phyloP scores from a whole-genome alignment of 2,797 vertebrate species.

The Acomys russatus region DNA sequence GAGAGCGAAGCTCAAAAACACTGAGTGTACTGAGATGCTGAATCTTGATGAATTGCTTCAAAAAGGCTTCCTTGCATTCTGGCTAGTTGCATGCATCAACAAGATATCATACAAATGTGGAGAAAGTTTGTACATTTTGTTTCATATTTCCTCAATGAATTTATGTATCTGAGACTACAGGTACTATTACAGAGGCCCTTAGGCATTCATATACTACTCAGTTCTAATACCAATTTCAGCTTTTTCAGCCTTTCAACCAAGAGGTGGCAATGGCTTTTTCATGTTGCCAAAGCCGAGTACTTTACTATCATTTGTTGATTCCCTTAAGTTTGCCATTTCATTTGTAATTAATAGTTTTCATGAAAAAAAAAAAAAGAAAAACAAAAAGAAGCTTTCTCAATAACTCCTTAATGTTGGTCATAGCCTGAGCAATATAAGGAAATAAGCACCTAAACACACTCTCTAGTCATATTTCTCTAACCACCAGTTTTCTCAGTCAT shows the following conservation, averaged over 20 bases:
- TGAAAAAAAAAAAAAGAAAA: background rate
- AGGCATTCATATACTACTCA: background rate
- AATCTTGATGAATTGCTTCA: background rate
- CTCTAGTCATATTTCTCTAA: slow-evolving; percentile 8
- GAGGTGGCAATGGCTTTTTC: background rate
- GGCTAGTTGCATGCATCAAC: background rate
- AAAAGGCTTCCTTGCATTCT: background rate
- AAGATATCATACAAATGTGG: slow-evolving; percentile 21
- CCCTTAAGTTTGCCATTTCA: background rate
- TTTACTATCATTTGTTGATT: background rate
- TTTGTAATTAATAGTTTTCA: background rate
- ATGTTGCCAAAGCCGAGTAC: background rate
- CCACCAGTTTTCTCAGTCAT: background rate
- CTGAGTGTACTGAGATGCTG: background rate
- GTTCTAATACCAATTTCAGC: background rate
- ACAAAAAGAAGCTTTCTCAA: background rate
- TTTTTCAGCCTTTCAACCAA: background rate
- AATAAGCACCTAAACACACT: background rate
- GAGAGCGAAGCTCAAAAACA: background rate
- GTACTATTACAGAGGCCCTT: background rate
- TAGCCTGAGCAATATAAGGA: background rate
- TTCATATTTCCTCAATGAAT: slow-evolving; percentile 1
- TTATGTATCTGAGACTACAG: background rate
- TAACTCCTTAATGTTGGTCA: background rate
- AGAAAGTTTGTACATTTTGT: slow-evolving; percentile 9